Conservation (phyloP, 2,113 vertebrate species). For the Prunella fulvescens region DNA sequence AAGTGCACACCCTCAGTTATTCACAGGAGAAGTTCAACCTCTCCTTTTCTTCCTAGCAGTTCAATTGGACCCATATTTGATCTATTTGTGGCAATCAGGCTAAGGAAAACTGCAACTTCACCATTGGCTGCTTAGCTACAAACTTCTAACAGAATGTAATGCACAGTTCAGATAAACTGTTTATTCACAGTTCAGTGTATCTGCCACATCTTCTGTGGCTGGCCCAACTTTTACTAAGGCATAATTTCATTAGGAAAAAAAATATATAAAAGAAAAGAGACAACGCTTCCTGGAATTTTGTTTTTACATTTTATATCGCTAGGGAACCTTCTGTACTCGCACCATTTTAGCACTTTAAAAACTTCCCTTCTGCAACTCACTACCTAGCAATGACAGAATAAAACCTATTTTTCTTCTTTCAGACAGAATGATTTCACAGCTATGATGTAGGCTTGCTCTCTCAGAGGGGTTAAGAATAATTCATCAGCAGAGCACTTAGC, state of each 20-base stretch:
- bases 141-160: not conserved
- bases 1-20: not conserved
- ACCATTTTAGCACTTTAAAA: not conserved
- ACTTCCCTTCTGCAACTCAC: not conserved
- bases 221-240: not conserved
- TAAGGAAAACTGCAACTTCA: not conserved
- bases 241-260: not conserved
- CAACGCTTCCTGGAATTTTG: not conserved
- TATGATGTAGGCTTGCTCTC: not conserved
- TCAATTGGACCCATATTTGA: not conserved
- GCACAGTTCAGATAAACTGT: not conserved
- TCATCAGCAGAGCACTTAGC: not conserved
- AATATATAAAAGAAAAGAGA: not conserved
- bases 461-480: slow-evolving; percentile 19
- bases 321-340: not conserved
- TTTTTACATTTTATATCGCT: not conserved
- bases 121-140: not conserved
- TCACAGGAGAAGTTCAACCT: not conserved
- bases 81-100: not conserved
- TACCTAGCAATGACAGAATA: not conserved
- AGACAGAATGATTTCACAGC: not conserved
- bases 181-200: not conserved
- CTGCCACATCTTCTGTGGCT: not conserved
- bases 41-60: not conserved
- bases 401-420: not conserved